Conservation (phyloP, 1,140 invertebrate genomes). For the Halyomorpha halys region DNA sequence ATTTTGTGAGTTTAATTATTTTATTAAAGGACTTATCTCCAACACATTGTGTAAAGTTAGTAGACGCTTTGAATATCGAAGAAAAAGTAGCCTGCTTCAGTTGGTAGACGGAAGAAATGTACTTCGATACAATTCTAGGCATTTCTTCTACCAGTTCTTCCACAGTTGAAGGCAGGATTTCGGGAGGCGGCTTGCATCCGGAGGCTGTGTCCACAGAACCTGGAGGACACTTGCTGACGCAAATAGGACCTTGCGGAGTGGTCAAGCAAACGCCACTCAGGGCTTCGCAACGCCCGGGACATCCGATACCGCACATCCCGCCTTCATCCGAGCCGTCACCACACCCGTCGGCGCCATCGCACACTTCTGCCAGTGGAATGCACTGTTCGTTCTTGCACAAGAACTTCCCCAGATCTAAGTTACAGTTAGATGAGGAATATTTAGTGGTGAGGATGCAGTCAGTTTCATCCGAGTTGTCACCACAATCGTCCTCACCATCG, state of each 20-base stretch:
- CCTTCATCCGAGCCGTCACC: background rate
- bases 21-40: no score
- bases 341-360: background rate
- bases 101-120: no score
- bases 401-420: background rate
- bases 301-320: background rate
- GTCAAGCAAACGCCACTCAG: background rate
- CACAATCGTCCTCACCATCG: slow-evolving; percentile 57
- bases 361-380: background rate
- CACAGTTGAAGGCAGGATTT: no score
- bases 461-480: slow-evolving; percentile 54
- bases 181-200: background rate
- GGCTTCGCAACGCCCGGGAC: background rate
- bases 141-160: no score
- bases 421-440: background rate
- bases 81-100: no score
- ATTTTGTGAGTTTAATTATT: no score
- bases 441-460: slow-evolving; percentile 38
- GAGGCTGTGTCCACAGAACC: background rate
- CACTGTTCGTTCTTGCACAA: background rate
- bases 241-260: background rate
- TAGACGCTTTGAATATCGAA: no score
- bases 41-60: no score
- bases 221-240: background rate
- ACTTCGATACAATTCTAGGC: no score